These are phyloP conservation scores for Ephestia elutella DNA, from an alignment of 1,140 invertebrate genomes.

Conservation along the genomic window DNA sequence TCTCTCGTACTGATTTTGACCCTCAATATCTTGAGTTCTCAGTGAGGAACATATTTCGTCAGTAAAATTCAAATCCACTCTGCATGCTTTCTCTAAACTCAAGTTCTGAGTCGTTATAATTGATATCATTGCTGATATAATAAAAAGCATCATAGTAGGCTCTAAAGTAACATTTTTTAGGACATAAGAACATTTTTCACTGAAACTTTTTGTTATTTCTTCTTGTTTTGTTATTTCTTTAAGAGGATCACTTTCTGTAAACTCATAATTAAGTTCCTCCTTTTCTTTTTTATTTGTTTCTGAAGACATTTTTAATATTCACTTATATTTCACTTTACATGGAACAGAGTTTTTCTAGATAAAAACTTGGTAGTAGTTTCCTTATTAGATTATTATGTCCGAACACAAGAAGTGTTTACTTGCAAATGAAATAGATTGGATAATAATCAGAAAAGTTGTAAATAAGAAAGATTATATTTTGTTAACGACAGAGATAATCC, in stretches of 20 bases:
- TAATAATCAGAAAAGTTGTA: no score
- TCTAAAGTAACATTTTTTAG: conserved; percentile 53
- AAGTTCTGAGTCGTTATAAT: conserved; percentile 54
- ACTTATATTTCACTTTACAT: background rate
- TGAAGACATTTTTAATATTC: background rate
- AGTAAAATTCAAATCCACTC: conserved; percentile 57
- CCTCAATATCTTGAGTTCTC: conserved; percentile 35
- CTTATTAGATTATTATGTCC: no score
- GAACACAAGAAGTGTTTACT: no score
- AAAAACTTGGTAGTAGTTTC: no score
- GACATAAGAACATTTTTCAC: conserved; percentile 25
- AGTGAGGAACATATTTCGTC: conserved; percentile 52
- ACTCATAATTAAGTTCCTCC: conserved; percentile 18
- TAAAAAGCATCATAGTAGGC: conserved; percentile 45
- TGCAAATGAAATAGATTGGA: no score
- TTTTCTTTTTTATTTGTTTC: background rate
- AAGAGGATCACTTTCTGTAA: conserved; percentile 48
- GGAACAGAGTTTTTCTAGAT: background rate
- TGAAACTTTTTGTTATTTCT: conserved; percentile 22
- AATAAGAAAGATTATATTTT: no score
- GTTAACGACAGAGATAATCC: no score
- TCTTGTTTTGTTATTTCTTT: conserved; percentile 21
- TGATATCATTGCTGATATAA: conserved; percentile 31
- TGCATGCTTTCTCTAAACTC: conserved; percentile 57
- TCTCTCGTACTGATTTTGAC: conserved; percentile 48